Base-by-base conservation (phyloP, 23 tunicate species). In the Trididemnum clinides region DNA sequence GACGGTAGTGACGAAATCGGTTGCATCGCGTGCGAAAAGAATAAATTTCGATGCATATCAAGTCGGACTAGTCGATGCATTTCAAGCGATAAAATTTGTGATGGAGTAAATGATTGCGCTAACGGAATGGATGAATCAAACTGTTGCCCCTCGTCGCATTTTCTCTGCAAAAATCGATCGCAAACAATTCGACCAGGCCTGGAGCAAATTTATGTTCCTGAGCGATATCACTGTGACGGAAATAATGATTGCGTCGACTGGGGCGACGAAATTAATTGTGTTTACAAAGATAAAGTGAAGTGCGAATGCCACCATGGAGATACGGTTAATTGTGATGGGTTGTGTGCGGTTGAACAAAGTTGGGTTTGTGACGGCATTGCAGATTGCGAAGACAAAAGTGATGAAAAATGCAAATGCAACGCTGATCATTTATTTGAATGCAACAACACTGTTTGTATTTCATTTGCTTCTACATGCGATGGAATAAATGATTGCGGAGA, bases 1-100 rank as follows among this genome's bases (percentile, higher is more conserved):
- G 86, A 82, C 86, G 86, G 86, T 22, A 82, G 86, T 38, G 86
- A 82, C 77, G 86, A 82, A 38, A 23, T 64, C 15, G 86, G 86
- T 1, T 82, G 86, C 23, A 27, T 32, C 37, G 1, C 34, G 1
- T 82, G 86, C 59, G 31, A 22, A 1, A 19, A 36, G 3, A 28
- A 82, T 27, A 1, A 36, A 39, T 82, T 82, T 64, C 64, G 65
- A 32, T 82, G 86, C 77, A 28, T n/a, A 0, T 28, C 3, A 15
- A 4, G 27, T n/a, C 27, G 25, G 5, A n/a, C 5, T 3, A n/a
- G 3, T 3, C 12, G 36, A 1, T 82, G 86, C 39, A 34, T 82
- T 10, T 34, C 29, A 1, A 64, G 26, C 28, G 58, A 37, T 2
- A 22, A 12, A 15, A 36, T 82, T 38, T 82, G 86, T 69, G 77